These are phyloP conservation scores for Hedychridium roseum DNA, from an alignment of 2,888 invertebrate species.

Conservation along the genomic window DNA sequence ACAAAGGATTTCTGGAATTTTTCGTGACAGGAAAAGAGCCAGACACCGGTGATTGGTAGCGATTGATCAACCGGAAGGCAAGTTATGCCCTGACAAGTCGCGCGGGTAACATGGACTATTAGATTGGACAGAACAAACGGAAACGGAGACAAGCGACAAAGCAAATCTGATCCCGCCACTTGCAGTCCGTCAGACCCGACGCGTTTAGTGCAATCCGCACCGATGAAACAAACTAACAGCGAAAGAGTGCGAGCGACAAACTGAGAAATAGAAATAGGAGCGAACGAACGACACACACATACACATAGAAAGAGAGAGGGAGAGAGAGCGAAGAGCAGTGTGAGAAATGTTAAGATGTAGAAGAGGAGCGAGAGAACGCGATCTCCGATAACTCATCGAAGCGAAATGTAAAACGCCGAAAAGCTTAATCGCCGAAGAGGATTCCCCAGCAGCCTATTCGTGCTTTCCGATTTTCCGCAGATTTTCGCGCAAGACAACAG, in stretches of 20 bases:
- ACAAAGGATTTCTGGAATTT: too few relatives aligned
- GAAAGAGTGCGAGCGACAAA: neutral
- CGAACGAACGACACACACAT: neutral
- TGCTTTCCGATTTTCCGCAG: conserved; percentile 57
- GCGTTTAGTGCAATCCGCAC: conserved; percentile 40
- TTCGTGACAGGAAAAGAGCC: neutral
- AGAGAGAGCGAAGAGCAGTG: conserved; percentile 17
- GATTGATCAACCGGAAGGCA: conserved; percentile 2
- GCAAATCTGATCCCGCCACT: conserved; percentile 31
- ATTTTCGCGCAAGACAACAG: conserved; percentile 57
- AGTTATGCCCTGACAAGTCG: too few relatives aligned
- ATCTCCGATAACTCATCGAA: neutral
- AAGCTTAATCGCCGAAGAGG: conserved; percentile 33
- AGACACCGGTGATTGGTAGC: neutral
- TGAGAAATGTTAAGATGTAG: conserved; percentile 15
- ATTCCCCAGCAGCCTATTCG: conserved; percentile 33
- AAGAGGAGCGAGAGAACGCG: conserved; percentile 18
- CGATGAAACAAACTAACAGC: neutral
- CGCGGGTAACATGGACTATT: too few relatives aligned
- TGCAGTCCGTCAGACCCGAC: conserved; percentile 38
- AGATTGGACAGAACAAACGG: neutral
- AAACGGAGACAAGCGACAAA: neutral
- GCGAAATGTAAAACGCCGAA: conserved; percentile 14
- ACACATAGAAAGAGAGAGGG: too few relatives aligned
- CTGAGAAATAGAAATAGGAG: conserved; percentile 1